Base-by-base conservation (phyloP, 2,797 vertebrate species). In the Paramormyrops hopkinsi region DNA sequence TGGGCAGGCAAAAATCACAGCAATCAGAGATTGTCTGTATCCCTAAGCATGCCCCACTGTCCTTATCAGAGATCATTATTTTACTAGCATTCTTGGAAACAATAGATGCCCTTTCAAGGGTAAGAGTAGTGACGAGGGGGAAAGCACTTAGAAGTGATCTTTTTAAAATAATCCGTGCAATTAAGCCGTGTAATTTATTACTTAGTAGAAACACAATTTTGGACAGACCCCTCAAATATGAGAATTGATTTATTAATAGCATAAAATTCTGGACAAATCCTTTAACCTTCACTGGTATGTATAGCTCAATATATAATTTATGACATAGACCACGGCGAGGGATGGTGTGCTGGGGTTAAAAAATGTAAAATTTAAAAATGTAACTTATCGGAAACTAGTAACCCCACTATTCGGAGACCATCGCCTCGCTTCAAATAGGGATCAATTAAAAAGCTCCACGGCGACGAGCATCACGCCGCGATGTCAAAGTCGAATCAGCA, bases 401-500 rank as follows among this genome's bases (percentile, higher is more conserved):
- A 14, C 56, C 29, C 56, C 2, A n/a, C 12, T 25, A n/a, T 37
- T 54, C 19, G 19, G 62, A 19, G 51, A 89, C 84, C 62, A 14
- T 89, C 54, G 29, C 54, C 54, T 79, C 22, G 46, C 54, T 50
- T 79, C 65, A n/a, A 79, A 54, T 37, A 56, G 50, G 17, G 73
- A 54, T 82, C 69, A 82, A 87, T 85, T 53, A 88, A 88, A 89
- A 89, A 65, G 62, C 62, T 86, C 33, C 84, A 37, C 44, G 11
- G 85, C 48, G 65, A 79, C 50, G 56, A 65, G 87, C 89, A 85
- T 59, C 53, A 65, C n/a, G 51, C 86, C 41, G 69, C 53, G 50
- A 54, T 44, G n/a, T 3, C n/a, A 51, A 62, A 3, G 29, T 59
- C 90, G 88, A 91, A 92, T 92, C 87, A 89, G 8, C 83, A 7